A percentile compares a stretch with the other conserved stretches of the same genome.
Evolutionary conservation across 2,113 vertebrate genomes (phyloP).

Genomic region (Cairina moschata): DNA sequence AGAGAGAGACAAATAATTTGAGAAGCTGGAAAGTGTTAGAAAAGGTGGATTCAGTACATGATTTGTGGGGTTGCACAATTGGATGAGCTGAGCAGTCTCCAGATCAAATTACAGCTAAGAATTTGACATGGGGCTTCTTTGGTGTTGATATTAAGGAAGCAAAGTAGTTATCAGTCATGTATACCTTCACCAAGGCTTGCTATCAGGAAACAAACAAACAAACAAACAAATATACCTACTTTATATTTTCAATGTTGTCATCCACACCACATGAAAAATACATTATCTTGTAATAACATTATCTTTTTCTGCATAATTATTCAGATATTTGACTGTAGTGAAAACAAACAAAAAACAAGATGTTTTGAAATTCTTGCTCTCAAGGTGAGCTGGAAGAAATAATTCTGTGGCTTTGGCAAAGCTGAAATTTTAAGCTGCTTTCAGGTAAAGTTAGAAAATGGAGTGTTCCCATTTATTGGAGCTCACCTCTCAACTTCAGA

Average conservation of each 20-base stretch:
- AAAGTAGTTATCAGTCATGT: not conserved
- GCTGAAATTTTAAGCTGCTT: slow-evolving; percentile 5
- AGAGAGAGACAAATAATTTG: not conserved
- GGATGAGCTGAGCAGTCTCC: not conserved
- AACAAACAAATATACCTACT: not conserved
- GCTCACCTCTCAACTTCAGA: slow-evolving; percentile 36
- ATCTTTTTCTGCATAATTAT: not conserved
- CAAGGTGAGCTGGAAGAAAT: not conserved
- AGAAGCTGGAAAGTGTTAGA: not conserved
- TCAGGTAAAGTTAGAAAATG: not conserved
- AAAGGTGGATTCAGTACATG: not conserved
- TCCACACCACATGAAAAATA: not conserved
- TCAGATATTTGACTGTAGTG: not conserved
- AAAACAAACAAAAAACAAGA: not conserved
- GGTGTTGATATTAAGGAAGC: not conserved
- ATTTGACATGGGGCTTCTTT: not conserved
- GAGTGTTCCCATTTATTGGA: slow-evolving; percentile 6
- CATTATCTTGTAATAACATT: not conserved
- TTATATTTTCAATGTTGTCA: not conserved
- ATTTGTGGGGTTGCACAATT: not conserved
- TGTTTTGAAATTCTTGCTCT: not conserved
- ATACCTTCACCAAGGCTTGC: not conserved
- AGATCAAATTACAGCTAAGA: not conserved
- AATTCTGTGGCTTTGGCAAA: not conserved
- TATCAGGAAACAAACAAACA: not conserved